Evolutionary conservation across 2,888 invertebrate species (phyloP).

Genomic region (Alsophila aescularia): DNA sequence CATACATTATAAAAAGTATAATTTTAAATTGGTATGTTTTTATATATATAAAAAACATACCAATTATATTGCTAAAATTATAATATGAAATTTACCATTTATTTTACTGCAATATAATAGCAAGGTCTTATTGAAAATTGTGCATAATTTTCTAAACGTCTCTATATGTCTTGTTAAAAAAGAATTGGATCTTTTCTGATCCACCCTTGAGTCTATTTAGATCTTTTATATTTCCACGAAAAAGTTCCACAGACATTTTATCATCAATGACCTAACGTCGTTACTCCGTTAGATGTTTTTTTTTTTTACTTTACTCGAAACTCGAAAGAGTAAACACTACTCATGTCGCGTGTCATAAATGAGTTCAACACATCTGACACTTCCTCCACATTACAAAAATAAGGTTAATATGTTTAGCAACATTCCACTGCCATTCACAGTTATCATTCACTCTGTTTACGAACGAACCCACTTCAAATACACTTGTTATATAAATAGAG

Average conservation of each 20-base stretch:
- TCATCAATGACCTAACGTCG: neutral
- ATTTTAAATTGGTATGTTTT: too few species aligned
- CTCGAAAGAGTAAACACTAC: neutral
- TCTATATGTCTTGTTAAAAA: too few species aligned
- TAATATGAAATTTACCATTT: too few species aligned
- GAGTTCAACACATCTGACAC: constrained; percentile 5
- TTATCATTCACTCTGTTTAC: constrained; percentile 75
- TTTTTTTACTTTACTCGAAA: constrained; percentile 5
- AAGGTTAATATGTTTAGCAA: constrained; percentile 50
- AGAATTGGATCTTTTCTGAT: too few species aligned
- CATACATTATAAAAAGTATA: too few species aligned
- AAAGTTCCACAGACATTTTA: neutral
- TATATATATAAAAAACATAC: too few species aligned
- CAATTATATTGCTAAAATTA: too few species aligned
- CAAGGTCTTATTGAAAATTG: too few species aligned
- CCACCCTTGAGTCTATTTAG: too few species aligned
- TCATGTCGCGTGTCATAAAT: constrained; percentile 16
- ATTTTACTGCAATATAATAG: too few species aligned
- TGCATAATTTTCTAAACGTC: too few species aligned
- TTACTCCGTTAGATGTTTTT: constrained; percentile 7
- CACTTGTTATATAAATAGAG: constrained; percentile 71
- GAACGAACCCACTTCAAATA: constrained; percentile 64
- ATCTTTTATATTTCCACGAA: neutral
- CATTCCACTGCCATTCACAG: constrained; percentile 67
- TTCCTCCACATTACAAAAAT: constrained; percentile 29